Percentiles rank a stretch among this genome's conserved stretches.
Conservation (phyloP, 2,888 invertebrate genomes). For the Rhingia campestris region DNA sequence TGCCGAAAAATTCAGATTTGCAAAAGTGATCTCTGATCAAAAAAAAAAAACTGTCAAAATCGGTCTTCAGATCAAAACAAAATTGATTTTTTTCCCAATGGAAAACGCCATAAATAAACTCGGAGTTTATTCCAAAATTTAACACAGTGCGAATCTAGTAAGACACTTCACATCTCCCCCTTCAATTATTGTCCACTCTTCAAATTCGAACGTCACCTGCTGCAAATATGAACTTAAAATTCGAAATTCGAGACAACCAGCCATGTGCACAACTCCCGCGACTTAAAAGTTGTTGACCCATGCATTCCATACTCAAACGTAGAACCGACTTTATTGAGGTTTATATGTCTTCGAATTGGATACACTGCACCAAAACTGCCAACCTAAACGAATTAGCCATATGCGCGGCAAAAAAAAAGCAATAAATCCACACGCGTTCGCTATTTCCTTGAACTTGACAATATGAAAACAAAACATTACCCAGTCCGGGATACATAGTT, state of each 20-base stretch:
- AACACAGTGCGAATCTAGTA: background rate
- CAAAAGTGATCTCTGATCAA: too few relatives aligned
- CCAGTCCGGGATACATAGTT: slow-evolving; percentile 22
- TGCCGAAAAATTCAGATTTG: too few relatives aligned
- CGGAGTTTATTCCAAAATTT: background rate
- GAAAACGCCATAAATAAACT: too few relatives aligned
- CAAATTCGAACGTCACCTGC: background rate
- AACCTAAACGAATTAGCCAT: slow-evolving; percentile 51
- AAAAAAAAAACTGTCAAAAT: too few relatives aligned
- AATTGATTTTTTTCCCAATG: too few relatives aligned
- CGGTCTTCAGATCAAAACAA: too few relatives aligned
- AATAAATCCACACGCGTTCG: slow-evolving; percentile 44
- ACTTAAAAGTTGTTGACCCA: slow-evolving; percentile 59
- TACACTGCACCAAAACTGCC: slow-evolving; percentile 30
- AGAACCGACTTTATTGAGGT: slow-evolving; percentile 40
- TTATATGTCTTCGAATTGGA: slow-evolving; percentile 56
- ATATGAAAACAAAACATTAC: slow-evolving; percentile 57
- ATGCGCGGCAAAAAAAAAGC: slow-evolving; percentile 29
- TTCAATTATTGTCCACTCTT: background rate
- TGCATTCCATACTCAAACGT: slow-evolving; percentile 54
- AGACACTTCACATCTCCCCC: background rate
- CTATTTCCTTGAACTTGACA: slow-evolving; percentile 73
- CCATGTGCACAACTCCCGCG: slow-evolving; percentile 37
- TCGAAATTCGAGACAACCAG: background rate
- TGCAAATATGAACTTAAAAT: slow-evolving; percentile 4